phyloP scores from a whole-genome alignment of 2,113 vertebrate species.

The Amazona vittata region DNA sequence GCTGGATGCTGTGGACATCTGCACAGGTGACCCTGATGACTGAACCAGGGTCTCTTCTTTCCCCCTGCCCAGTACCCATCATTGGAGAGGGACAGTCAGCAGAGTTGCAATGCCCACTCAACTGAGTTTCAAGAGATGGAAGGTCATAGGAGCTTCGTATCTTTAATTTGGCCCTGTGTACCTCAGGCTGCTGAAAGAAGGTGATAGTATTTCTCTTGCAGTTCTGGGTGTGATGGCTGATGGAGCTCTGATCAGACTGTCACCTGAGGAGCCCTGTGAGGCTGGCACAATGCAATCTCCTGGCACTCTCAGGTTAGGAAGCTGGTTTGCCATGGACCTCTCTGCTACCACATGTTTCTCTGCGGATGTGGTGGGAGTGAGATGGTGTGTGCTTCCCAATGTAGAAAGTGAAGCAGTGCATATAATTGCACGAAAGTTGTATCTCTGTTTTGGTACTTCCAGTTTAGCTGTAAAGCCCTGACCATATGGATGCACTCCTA shows the following conservation, averaged over 20 bases:
- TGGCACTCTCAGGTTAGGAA: not conserved
- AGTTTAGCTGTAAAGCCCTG: conserved; percentile 34
- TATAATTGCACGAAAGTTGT: conserved; percentile 8
- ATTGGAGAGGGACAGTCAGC: accelerated
- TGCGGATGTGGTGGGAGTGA: conserved; percentile 15
- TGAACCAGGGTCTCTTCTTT: not conserved
- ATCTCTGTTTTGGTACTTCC: conserved; percentile 62
- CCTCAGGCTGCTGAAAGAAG: not conserved
- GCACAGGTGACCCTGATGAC: not conserved
- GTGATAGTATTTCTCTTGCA: not conserved
- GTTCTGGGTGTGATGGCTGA: not conserved
- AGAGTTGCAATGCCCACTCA: not conserved
- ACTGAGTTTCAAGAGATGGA: not conserved
- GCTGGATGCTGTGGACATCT: not conserved
- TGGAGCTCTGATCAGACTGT: not conserved
- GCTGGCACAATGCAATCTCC: accelerated
- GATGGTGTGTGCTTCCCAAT: not conserved
- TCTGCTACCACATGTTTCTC: not conserved
- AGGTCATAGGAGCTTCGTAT: accelerated
- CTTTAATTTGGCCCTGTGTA: not conserved
- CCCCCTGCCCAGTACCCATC: not conserved
- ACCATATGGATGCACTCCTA: conserved; percentile 56
- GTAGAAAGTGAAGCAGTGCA: not conserved
- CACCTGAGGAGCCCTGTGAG: accelerated
- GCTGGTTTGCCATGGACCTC: not conserved